These are phyloP conservation scores for Poeciliopsis prolifica DNA, from an alignment of 2,113 vertebrate species.

Conservation along the genomic window DNA sequence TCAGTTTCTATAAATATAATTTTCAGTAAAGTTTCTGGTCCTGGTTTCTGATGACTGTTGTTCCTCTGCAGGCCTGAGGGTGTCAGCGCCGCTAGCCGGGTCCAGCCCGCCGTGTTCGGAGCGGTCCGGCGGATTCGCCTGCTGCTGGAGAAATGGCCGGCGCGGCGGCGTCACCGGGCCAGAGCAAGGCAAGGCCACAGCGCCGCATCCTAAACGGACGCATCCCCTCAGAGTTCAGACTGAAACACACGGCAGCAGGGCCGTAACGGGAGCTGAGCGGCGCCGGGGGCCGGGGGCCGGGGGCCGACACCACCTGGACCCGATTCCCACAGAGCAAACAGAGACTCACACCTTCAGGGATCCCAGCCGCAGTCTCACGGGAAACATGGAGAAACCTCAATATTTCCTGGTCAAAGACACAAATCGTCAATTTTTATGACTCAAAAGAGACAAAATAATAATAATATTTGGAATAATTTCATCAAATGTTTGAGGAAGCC, in stretches of 20 bases:
- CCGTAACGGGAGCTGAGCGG: neutral
- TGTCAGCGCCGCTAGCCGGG: neutral
- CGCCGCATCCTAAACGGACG: conserved; percentile 30
- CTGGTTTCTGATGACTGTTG: conserved; percentile 11
- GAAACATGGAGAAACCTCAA: neutral
- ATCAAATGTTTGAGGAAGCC: neutral
- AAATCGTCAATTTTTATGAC: neutral
- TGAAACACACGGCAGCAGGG: neutral
- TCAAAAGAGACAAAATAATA: neutral
- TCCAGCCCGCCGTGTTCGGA: neutral
- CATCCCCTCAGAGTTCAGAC: neutral
- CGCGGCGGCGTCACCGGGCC: conserved; percentile 41
- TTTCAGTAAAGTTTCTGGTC: neutral
- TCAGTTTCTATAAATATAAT: no score
- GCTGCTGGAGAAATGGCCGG: conserved; percentile 65
- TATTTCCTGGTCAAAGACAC: no score
- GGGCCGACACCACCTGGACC: neutral
- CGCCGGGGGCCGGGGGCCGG: neutral
- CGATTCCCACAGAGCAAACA: neutral
- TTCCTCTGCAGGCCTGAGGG: conserved; percentile 45
- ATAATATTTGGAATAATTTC: neutral
- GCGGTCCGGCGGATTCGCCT: conserved; percentile 26
- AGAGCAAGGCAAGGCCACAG: conserved; percentile 44
- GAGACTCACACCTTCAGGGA: neutral
- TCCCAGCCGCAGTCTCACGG: neutral